Evolutionary conservation across 2,113 vertebrate species (phyloP).

Genomic region (Scophthalmus maximus): DNA sequence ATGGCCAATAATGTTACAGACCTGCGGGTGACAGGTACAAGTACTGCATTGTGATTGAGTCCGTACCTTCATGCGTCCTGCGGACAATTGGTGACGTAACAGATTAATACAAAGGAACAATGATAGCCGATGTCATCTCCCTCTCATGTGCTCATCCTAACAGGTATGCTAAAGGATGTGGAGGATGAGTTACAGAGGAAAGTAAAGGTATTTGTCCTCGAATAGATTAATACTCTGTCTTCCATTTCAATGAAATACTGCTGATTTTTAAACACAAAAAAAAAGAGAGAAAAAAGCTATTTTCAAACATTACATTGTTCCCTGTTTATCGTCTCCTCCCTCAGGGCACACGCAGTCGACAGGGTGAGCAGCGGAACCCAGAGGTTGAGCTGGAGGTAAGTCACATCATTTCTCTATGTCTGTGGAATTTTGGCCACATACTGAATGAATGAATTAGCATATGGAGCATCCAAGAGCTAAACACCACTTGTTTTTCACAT

Average conservation of each 20-base stretch:
- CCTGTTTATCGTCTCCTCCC: constrained; percentile 6
- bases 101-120: not conserved
- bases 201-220: constrained; percentile 89
- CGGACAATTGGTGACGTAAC: not conserved
- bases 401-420: constrained; percentile 12
- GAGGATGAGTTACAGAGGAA: constrained; percentile 98
- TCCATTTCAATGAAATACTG: not conserved
- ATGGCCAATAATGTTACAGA: constrained; percentile 99
- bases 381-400: constrained; percentile 97
- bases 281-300: not conserved
- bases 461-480: not conserved
- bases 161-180: constrained; percentile 99
- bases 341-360: constrained; percentile 96
- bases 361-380: constrained; percentile 96
- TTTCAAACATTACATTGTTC: not conserved
- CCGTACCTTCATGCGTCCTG: not conserved
- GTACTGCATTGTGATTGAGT: not conserved
- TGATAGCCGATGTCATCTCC: not conserved
- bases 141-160: constrained; percentile 11
- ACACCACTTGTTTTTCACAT: not conserved
- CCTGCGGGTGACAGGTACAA: constrained; percentile 95
- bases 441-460: not conserved
- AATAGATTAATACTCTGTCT: not conserved
- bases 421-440: no score
- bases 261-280: no score